Conservation (phyloP, 2,888 invertebrate genomes). For the Drosophila atripex region DNA sequence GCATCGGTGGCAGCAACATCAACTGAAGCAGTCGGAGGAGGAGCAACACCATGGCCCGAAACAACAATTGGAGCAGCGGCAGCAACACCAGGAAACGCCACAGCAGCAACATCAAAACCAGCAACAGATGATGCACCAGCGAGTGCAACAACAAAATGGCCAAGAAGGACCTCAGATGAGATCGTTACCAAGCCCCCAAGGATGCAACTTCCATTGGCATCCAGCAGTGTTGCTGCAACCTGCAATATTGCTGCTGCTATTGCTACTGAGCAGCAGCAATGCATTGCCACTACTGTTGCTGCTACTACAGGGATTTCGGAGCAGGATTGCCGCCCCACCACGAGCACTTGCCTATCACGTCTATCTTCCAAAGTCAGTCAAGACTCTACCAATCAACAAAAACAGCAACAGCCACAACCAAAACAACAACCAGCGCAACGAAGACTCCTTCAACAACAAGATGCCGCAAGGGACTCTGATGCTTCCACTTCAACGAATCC, state of each 20-base stretch:
- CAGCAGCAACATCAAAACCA: conserved; percentile 42
- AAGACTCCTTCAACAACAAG: conserved; percentile 57
- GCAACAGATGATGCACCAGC: conserved; percentile 67
- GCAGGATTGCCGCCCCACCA: conserved; percentile 35
- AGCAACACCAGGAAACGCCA: conserved; percentile 4
- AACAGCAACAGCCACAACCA: conserved; percentile 60
- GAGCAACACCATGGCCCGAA: conserved; percentile 51
- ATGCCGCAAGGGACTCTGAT: conserved; percentile 38
- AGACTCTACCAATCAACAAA: conserved; percentile 46
- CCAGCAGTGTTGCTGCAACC: conserved; percentile 55
- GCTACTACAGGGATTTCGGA: conserved; percentile 60
- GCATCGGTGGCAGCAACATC: conserved; percentile 43
- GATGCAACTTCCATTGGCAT: conserved; percentile 68
- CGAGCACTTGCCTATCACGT: conserved; percentile 71
- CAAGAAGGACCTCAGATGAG: conserved; percentile 70
- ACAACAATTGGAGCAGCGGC: background rate
- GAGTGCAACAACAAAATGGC: conserved; percentile 39
- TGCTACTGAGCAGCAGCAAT: conserved; percentile 45
- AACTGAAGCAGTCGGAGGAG: conserved; percentile 25
- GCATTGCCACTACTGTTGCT: conserved; percentile 45
- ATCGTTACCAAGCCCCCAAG: conserved; percentile 41
- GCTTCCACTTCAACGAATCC: conserved; percentile 47
- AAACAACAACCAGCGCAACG: conserved; percentile 66
- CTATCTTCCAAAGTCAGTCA: conserved; percentile 79
- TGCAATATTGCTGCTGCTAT: conserved; percentile 47